Evolutionary conservation across 2,113 vertebrate genomes (phyloP), one percentile per base, ranked within the genome.

Genomic region (Nanger granti): DNA sequence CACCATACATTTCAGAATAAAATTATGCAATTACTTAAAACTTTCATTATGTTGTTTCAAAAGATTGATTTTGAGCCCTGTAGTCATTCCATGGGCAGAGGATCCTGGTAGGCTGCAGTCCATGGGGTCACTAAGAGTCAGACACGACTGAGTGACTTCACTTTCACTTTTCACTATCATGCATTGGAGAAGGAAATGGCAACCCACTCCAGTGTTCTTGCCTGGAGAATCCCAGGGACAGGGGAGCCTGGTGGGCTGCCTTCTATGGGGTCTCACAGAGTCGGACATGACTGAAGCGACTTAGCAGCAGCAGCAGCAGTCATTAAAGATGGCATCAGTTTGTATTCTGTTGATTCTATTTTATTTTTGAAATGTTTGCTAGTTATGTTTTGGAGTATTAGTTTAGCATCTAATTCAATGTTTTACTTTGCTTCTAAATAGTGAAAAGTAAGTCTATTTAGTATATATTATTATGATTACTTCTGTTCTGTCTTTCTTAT

Each of bases 331-430:
- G 10, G 24, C 34, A 96, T 93, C 41, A 96, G 88, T 41, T 93
- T 89, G 64, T 60, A 87, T 55, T 89, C 69, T 83, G 14, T 87
- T 28, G 79, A 89, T 85, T 97, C 15, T 66, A 54, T 83, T 97
- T 69, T 66, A 49, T 44, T 92, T 95, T 41, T 93, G 54, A 96
- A 97, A 84, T 90, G 73, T 29, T 84, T 85, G 13, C 41, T 89
- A 85, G 20, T 34, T 82, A n/a, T 28, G 2, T 66, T 92, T 97
- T 79, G 44, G 5, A 66, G 18, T 85, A 80, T 37, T 88, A 79
- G 3, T 47, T 94, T 93, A 94, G 34, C 2, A 54, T 44, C 37
- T 69, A 62, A 31, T 59, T 93, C 22, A 20, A 55, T 29, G 34
- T 10, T 87, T 92, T 47, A 80, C 31, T 28, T 95, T 82, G 31